Base-by-base conservation (phyloP, 2,888 invertebrate species). In the Melanostoma scalare region DNA sequence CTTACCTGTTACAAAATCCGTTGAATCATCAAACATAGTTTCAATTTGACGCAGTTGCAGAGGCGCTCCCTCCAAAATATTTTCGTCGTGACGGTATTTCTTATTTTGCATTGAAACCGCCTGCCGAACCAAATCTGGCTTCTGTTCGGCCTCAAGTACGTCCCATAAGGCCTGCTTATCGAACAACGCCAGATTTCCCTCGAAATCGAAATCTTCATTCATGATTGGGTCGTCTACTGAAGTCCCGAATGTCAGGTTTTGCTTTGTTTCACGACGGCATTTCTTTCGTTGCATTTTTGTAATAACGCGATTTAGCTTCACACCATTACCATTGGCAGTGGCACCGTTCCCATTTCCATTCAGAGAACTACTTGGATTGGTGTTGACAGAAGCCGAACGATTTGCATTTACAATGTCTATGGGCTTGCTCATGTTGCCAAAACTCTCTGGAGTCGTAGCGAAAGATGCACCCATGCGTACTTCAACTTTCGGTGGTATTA, bases 151-250 rank as follows among this genome's bases (percentile, higher is more conserved):
- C 88, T 95, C 94, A 58, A 96, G 93, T 90, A 95, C 94, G 88
- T 96, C 94, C 94, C 95, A 96, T 60, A 96, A 93, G 33, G 95
- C 95, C 91, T 94, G 92, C 92, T 98, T 98, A 92, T 98, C 95
- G 92, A 98, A 98, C 58, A 98, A 92, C 31, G 97, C 97, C 71
- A 98, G 92, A 92, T 98, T 98, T 86, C 96, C 97, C 90, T 98
- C 98, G 93, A 98, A 98, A 93, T 98, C 98, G 92, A 98, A 98
- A 88, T 98, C 98, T 89, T 95, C 90, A 56, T 89, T 88, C 72
- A 91, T 86, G 2, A 88, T 81, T 0, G 90, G 90, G 87, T 91
- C 91, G 78, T 91, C 91, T 2, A 90, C 88, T 2, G 91, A 90
- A 20, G 89, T 89, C 31, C 89, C 89, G 86, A 91, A 91, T 0